Evolutionary conservation across 2,797 vertebrate genomes (phyloP).

Genomic region (Loriculus beryllinus): DNA sequence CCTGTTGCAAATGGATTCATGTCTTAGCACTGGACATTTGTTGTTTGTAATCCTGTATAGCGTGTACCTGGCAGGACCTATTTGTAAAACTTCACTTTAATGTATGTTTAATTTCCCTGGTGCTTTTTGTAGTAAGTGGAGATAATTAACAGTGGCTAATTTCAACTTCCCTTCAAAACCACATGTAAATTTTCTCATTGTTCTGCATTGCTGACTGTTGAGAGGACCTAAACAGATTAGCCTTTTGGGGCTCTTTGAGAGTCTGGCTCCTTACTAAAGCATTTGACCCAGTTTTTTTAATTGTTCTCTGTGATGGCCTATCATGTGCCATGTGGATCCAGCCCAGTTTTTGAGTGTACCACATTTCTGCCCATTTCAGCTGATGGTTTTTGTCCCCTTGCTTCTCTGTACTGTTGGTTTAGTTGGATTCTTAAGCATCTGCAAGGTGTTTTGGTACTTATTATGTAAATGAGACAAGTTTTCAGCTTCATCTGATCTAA

Average conservation of each 20-base stretch:
- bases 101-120: fast-evolving
- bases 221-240: not conserved
- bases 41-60: not conserved
- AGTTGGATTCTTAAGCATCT: not conserved
- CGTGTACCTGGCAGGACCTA: fast-evolving
- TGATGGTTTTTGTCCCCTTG: not conserved
- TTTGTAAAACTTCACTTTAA: not conserved
- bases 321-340: not conserved
- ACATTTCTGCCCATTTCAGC: not conserved
- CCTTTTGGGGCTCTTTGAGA: not conserved
- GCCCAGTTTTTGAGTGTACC: not conserved
- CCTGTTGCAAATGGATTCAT: not conserved
- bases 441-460: not conserved
- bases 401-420: not conserved
- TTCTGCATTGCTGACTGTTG: not conserved
- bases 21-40: not conserved
- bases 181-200: not conserved
- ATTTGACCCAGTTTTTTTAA: not conserved
- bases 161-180: not conserved
- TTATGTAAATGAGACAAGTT: not conserved
- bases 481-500: not conserved
- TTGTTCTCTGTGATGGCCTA: not conserved
- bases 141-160: not conserved
- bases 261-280: not conserved
- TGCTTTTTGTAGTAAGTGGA: not conserved